Evolutionary conservation across 2,888 invertebrate species (phyloP).

Genomic region (Morpho helenor): DNA sequence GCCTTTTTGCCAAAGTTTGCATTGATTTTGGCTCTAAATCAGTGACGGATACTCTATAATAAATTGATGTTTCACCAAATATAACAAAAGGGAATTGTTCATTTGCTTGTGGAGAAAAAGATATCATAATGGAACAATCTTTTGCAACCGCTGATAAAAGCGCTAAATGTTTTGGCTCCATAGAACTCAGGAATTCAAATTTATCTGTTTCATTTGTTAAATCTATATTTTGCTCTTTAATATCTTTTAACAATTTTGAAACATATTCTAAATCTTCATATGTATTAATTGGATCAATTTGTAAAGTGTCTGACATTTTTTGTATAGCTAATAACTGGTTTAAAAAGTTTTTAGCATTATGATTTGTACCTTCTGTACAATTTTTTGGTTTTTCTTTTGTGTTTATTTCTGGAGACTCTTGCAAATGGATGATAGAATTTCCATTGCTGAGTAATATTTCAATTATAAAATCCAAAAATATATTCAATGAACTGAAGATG

Average conservation of each 20-base stretch:
- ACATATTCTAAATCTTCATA: conserved; percentile 45
- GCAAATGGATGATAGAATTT: conserved; percentile 20
- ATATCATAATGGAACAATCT: conserved; percentile 85
- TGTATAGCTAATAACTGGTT: conserved; percentile 50
- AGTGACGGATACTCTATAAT: conserved; percentile 79
- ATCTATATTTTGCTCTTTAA: conserved; percentile 39
- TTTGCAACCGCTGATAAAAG: conserved; percentile 83
- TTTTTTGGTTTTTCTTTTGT: conserved; percentile 14
- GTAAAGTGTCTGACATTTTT: conserved; percentile 42
- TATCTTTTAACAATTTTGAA: conserved; percentile 36
- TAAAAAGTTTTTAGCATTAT: conserved; percentile 38
- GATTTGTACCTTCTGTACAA: conserved; percentile 35
- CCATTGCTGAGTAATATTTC: conserved; percentile 42
- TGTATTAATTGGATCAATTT: conserved; percentile 23
- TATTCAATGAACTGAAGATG: conserved; percentile 37
- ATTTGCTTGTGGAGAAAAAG: conserved; percentile 51
- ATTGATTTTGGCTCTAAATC: conserved; percentile 84
- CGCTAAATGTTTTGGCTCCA: conserved; percentile 40
- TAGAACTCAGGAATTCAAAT: conserved; percentile 36
- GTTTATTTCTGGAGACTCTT: conserved; percentile 23
- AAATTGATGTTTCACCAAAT: conserved; percentile 53
- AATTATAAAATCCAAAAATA: conserved; percentile 54
- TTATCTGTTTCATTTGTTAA: conserved; percentile 33
- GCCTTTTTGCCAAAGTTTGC: conserved; percentile 50
- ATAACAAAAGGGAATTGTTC: conserved; percentile 40